Base-by-base conservation (phyloP, 2,888 invertebrate species). In the Eristalinus sepulchralis region DNA sequence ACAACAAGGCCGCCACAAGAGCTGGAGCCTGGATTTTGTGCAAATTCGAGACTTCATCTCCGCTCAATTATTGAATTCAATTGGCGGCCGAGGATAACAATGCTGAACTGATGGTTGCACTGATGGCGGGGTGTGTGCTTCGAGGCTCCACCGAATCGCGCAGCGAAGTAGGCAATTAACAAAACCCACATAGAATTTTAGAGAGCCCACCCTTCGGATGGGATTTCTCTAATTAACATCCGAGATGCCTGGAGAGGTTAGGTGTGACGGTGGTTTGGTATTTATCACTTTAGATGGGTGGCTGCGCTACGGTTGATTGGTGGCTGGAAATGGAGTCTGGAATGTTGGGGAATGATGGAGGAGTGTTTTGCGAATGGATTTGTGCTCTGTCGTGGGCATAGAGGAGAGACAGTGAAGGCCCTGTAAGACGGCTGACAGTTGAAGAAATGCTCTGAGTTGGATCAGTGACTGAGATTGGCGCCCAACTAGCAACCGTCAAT, bases 221-320 rank as follows among this genome's bases (percentile, higher is more conserved):
- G 68, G 62, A 31, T 31, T 63, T 70, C 70, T 64, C 63, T 63
- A 70, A 78, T 70, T 78, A 78, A 78, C 63, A 78, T 63, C 63
- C 60, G 68, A 68, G 36, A 31, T 76, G 13, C 10, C 27, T 67
- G 33, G 33, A 59, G 24, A 8, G 59, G 22, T 33, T n/a, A 33
- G 17, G 33, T 33, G 59, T 8, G 47, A 17, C 27, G 36, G 31
- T 59, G 75, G 39, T 76, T 66, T 60, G 47, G 39, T 59, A 76
- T 67, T 67, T 67, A 76, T 76, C 59, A 76, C 39, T 76, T n/a
- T n/a, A 64, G 17, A 27, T 31, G 27, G 17, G 1, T 9, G 22
- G 5, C 27, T 13, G 5, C 27, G 27, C 27, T 27, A 27, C 27
- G 27, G 27, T 27, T 27, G 27, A 2, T 2, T 27, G 27, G 27